These are phyloP conservation scores for Taurulus bubalis DNA, from an alignment of 2,113 vertebrate species.

Conservation along the genomic window DNA sequence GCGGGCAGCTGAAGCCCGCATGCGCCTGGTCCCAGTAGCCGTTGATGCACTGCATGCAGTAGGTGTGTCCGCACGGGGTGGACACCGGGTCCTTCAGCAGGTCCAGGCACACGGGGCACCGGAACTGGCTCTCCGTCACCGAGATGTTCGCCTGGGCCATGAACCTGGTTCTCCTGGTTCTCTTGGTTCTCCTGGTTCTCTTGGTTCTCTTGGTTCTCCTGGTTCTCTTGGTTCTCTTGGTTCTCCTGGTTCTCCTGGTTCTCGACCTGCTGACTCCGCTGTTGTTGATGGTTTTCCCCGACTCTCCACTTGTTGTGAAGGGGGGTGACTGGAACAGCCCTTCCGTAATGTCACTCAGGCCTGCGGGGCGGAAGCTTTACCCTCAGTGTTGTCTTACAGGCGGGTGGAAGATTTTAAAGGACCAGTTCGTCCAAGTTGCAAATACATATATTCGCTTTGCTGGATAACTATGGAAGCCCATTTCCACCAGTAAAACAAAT, in stretches of 20 bases:
- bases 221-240: not conserved
- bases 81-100: slow-evolving; percentile 78
- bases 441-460: not conserved
- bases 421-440: not conserved
- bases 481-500: too few relatives aligned
- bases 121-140: slow-evolving; percentile 79
- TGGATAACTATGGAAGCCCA: too few relatives aligned
- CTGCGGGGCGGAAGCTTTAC: accelerated
- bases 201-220: not conserved
- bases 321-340: slow-evolving; percentile 13
- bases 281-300: not conserved
- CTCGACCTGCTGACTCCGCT: not conserved
- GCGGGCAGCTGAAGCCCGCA: slow-evolving; percentile 72
- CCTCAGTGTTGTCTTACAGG: slow-evolving; percentile 36
- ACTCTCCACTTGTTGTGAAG: slow-evolving; percentile 22
- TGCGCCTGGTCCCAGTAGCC: slow-evolving; percentile 78
- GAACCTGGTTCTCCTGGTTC: not conserved
- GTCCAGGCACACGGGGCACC: slow-evolving; percentile 81
- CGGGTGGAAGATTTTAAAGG: not conserved
- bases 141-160: slow-evolving; percentile 81
- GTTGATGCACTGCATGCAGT: slow-evolving; percentile 80
- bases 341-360: slow-evolving; percentile 40
- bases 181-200: not conserved
- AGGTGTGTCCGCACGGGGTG: slow-evolving; percentile 83
- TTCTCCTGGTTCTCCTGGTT: not conserved